These are phyloP conservation scores for Drosophila tsacasi DNA, from an alignment of 1,140 invertebrate genomes.

Conservation along the genomic window DNA sequence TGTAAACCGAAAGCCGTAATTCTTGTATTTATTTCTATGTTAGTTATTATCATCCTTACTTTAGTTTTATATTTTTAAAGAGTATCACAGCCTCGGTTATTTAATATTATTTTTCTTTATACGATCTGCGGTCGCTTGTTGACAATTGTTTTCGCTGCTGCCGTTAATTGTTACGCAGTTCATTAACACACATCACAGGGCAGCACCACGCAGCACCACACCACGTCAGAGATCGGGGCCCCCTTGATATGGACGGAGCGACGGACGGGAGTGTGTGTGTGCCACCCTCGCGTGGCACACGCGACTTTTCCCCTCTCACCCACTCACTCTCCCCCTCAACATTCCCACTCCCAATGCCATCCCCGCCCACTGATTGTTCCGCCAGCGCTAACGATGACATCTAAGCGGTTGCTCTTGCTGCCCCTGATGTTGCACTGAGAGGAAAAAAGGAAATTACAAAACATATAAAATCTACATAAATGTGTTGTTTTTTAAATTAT, in stretches of 20 bases:
- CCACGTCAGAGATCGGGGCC: slow-evolving; percentile 33
- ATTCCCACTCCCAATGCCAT: slow-evolving; percentile 6
- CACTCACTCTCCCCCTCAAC: background rate
- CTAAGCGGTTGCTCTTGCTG: slow-evolving; percentile 65
- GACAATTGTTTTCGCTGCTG: slow-evolving; percentile 55
- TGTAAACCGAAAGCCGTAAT: too few species aligned
- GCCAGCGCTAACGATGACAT: slow-evolving; percentile 76
- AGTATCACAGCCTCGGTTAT: slow-evolving; percentile 8
- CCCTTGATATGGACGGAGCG: slow-evolving; percentile 1
- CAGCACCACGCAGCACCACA: slow-evolving; percentile 44
- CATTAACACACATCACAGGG: slow-evolving; percentile 73
- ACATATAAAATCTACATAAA: background rate
- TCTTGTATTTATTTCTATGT: too few species aligned
- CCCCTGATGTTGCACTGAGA: slow-evolving; percentile 15
- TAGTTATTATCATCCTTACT: too few species aligned
- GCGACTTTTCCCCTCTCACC: slow-evolving; percentile 54
- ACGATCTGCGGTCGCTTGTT: slow-evolving; percentile 31
- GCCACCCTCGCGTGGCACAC: slow-evolving; percentile 80
- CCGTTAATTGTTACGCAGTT: slow-evolving; percentile 79
- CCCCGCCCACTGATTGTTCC: slow-evolving; percentile 25
- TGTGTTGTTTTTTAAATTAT: background rate
- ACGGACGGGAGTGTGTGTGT: slow-evolving; percentile 20
- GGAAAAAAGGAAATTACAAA: background rate
- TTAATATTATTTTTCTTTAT: slow-evolving; percentile 5
- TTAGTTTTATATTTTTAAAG: background rate